phyloP scores from a whole-genome alignment of 2,113 vertebrate genomes.

The Cygnus buccinator region DNA sequence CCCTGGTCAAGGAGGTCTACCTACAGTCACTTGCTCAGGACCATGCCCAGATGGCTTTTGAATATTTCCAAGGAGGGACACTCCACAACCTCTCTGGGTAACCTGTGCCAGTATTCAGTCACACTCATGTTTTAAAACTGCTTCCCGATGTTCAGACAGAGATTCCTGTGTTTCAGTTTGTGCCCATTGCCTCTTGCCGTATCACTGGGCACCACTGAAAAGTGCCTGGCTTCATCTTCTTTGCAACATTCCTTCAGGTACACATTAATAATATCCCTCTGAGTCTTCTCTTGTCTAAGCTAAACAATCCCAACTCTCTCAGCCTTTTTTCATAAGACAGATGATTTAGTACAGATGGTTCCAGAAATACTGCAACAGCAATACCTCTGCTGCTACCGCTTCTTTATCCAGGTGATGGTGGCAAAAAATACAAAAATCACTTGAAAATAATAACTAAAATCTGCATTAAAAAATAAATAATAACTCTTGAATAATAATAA shows the following conservation, averaged over 20 bases:
- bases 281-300: background rate
- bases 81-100: background rate
- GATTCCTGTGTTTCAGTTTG: background rate
- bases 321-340: background rate
- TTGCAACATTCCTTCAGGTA: background rate
- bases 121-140: background rate
- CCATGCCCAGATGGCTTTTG: background rate
- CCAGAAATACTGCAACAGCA: background rate
- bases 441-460: background rate
- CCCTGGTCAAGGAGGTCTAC: too few relatives aligned
- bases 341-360: background rate
- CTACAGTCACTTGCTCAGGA: background rate
- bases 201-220: background rate
- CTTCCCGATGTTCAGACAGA: background rate
- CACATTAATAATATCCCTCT: too few relatives aligned
- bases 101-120: background rate
- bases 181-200: background rate
- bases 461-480: background rate
- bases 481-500: background rate
- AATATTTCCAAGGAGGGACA: background rate
- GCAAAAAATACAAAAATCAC: background rate
- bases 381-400: background rate
- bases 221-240: fast-evolving
- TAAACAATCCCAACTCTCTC: background rate
- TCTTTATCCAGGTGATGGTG: background rate